Evolutionary conservation across 2,888 invertebrate genomes (phyloP), one percentile per base, ranked within the genome.

Genomic region (Pseudococcus jackbeardsleyi): DNA sequence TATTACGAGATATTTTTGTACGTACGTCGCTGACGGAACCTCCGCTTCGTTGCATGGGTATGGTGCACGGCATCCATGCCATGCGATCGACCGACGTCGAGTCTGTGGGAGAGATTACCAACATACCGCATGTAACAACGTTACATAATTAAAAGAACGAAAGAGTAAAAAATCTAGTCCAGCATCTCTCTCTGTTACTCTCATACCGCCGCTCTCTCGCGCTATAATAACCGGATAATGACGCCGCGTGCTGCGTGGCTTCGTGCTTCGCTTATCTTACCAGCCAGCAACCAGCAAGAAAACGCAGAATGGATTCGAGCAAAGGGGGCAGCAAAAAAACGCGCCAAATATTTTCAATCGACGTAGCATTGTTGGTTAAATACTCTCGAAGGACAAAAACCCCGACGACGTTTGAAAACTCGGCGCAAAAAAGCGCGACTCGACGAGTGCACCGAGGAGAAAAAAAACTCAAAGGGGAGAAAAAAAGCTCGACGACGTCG

Each of bases 41-140:
- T 59, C 50, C 15, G 50, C 50, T 50, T 9, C 19, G 59, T 9
- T 54, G 54, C 59, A 59, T 59, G 59, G 54, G 54, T 54, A 3
- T 54, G 54, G 54, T 15, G 5, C 7, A 33, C 1, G 26, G 26
- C 26, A 33, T 33, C 26, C 26, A 33, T 33, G 26, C 59, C 59
- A 59, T 59, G 59, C 19, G n/a, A 59, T 11, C 8, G 59, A 59
- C 59, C 59, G 59, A 59, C 59, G 59, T 59, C 59, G 59, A 59
- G 19, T 59, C 59, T 59, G 59, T 59, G 59, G 59, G 59, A 59
- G 59, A 59, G 59, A 59, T 59, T 59, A 59, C 59, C 59, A 59
- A 59, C 59, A 19, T 59, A 59, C 59, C 59, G 19, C 59, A 59
- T 59, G 59, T 59, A 59, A 59, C 59, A 11, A 50, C 19, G 59